These are phyloP conservation scores for Meles meles DNA, from an alignment of 2,113 vertebrate species.

Conservation along the genomic window DNA sequence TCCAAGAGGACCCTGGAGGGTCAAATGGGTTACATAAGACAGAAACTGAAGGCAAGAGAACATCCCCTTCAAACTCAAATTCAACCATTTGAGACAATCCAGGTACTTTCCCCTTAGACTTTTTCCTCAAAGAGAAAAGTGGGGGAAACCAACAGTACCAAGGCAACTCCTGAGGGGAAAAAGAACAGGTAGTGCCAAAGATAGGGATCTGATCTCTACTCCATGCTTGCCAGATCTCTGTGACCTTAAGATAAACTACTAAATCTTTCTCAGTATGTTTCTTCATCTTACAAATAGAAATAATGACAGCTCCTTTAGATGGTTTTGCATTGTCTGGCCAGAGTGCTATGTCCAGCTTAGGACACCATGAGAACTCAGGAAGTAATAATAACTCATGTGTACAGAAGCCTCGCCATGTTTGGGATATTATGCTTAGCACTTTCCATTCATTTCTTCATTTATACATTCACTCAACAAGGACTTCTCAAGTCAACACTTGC, in stretches of 20 bases:
- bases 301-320: background rate
- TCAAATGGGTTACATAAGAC: background rate
- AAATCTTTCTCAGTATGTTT: background rate
- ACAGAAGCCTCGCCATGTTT: background rate
- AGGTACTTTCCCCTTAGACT: background rate
- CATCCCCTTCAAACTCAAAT: background rate
- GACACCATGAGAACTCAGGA: background rate
- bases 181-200: background rate
- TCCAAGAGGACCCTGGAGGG: background rate
- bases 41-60: background rate
- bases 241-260: background rate
- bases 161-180: background rate
- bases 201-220: background rate
- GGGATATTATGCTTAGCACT: background rate
- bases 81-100: background rate
- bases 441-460: constrained; percentile 11
- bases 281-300: background rate
- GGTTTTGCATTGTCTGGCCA: background rate
- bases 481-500: background rate
- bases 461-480: background rate
- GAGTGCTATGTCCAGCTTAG: background rate
- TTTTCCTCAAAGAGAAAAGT: background rate
- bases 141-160: background rate
- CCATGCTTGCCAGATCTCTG: background rate
- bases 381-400: background rate